A percentile compares a stretch with the other conserved stretches of the same genome.
Conservation (phyloP, 2,888 invertebrate genomes). For the Dinocampus coccinellae region DNA sequence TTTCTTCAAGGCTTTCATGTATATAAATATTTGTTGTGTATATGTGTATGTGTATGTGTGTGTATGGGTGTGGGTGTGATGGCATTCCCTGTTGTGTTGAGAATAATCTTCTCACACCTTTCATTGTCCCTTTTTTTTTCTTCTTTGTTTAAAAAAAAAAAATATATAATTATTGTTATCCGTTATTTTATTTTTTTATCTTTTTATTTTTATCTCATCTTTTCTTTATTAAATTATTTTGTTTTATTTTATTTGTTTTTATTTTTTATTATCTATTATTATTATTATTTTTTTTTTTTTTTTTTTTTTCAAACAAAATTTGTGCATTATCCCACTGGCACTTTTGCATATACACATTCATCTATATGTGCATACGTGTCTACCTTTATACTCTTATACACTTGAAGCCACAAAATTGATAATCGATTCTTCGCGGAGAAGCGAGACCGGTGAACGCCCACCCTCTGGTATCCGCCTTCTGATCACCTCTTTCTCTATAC, state of each 20-base stretch:
- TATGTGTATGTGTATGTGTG: not conserved
- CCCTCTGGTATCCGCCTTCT: constrained; percentile 23
- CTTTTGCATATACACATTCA: not conserved
- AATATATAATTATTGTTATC: not conserved
- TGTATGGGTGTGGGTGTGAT: not conserved
- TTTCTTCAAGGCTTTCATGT: constrained; percentile 12
- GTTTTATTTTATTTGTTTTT: too few relatives aligned
- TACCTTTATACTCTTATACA: constrained; percentile 6
- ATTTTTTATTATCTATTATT: too few relatives aligned
- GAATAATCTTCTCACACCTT: constrained; percentile 17
- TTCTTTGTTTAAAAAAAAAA: not conserved
- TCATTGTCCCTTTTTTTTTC: not conserved
- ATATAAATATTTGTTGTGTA: not conserved
- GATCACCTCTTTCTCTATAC: not conserved
- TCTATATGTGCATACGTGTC: not conserved
- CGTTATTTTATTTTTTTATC: not conserved
- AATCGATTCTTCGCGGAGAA: constrained; percentile 35
- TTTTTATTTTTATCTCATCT: not conserved
- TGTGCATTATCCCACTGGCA: not conserved
- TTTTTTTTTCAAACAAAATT: not conserved
- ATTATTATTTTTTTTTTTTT: not conserved
- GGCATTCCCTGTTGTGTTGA: constrained; percentile 11
- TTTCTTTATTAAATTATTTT: too few relatives aligned
- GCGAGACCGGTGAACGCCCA: constrained; percentile 35
- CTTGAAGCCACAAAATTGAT: constrained; percentile 27